Conservation (phyloP, 2,888 invertebrate genomes). For the Chaetogeoica ovagalla region DNA sequence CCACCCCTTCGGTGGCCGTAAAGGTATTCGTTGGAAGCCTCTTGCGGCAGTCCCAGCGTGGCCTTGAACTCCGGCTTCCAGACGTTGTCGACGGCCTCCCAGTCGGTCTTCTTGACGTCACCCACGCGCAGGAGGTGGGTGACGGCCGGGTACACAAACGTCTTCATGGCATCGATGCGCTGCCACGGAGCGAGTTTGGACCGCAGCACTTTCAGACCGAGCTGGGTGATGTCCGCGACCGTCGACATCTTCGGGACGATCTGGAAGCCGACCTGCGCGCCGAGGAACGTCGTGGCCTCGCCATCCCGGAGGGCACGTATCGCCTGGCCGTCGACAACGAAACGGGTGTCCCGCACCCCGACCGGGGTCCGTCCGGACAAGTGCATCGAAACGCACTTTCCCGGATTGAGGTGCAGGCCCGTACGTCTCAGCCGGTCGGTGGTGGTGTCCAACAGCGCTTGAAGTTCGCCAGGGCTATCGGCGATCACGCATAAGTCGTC, state of each 20-base stretch:
- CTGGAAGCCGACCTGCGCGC: neutral
- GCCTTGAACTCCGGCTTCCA: rapidly evolving
- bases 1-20: neutral
- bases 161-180: neutral
- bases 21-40: neutral
- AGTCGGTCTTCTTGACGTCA: neutral
- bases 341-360: neutral
- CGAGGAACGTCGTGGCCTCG: neutral
- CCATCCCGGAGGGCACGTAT: rapidly evolving
- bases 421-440: neutral
- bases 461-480: rapidly evolving
- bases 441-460: too few species aligned
- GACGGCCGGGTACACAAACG: neutral
- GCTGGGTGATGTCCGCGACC: rapidly evolving
- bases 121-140: neutral
- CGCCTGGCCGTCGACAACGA: rapidly evolving
- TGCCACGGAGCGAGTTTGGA: neutral
- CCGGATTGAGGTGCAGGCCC: neutral
- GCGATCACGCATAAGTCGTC: neutral
- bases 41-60: neutral
- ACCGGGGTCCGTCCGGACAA: neutral
- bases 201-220: neutral
- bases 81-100: neutral
- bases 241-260: neutral
- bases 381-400: neutral